A percentile compares a stretch with the other conserved stretches of the same genome.
These are phyloP conservation scores for Dendropsophus ebraccatus DNA, from an alignment of 2,113 vertebrate species.

Conservation along the genomic window DNA sequence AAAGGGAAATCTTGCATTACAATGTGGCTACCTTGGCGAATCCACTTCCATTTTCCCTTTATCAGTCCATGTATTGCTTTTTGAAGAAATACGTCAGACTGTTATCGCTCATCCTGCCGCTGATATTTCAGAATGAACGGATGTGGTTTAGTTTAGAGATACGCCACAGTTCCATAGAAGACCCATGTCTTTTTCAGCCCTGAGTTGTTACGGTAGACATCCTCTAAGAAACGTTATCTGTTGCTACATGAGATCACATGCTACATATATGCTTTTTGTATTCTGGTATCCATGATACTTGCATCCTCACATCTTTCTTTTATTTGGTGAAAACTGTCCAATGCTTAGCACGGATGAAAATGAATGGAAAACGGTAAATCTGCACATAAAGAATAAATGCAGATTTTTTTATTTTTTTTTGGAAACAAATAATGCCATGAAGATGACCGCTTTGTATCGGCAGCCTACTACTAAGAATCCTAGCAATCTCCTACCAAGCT, in stretches of 20 bases:
- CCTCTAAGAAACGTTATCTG: neutral
- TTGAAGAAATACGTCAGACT: neutral
- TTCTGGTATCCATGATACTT: neutral
- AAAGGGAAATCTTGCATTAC: neutral
- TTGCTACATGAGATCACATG: constrained; percentile 30
- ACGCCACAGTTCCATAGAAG: neutral
- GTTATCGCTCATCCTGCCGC: neutral
- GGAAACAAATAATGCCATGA: neutral
- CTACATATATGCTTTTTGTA: constrained; percentile 46
- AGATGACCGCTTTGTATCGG: neutral
- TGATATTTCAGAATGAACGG: neutral
- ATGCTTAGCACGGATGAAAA: neutral
- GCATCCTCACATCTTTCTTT: neutral
- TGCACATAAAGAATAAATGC: neutral
- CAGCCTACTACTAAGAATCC: neutral
- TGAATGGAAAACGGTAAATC: neutral
- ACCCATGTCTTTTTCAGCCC: constrained; percentile 29
- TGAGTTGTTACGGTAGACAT: constrained; percentile 49
- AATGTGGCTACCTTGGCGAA: neutral
- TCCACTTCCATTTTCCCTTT: neutral
- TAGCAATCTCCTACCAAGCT: neutral
- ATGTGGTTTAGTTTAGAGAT: neutral
- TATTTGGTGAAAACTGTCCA: neutral
- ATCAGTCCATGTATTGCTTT: neutral
- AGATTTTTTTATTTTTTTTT: neutral